Percentiles rank a stretch among this genome's conserved stretches.
Conservation (phyloP, 2,888 invertebrate species). For the Lasioglossum morio region DNA sequence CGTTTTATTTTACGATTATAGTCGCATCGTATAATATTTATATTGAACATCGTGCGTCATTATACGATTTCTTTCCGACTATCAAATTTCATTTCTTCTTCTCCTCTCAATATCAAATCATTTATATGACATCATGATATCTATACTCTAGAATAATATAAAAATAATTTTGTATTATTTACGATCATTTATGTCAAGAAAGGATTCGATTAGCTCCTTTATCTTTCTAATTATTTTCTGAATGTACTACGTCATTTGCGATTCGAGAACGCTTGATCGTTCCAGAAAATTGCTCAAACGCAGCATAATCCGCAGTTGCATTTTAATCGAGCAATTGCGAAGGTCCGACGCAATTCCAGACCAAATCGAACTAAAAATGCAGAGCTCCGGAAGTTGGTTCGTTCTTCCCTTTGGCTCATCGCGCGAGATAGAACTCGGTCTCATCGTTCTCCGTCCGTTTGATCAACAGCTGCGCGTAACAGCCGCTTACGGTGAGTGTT, state of each 20-base stretch:
- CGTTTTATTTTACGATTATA: too few species aligned
- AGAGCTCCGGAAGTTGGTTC: not conserved
- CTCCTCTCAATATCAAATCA: not conserved
- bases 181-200: not conserved
- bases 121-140: not conserved
- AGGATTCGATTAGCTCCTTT: not conserved
- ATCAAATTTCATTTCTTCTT: too few species aligned
- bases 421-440: not conserved
- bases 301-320: not conserved
- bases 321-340: not conserved
- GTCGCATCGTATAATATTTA: too few species aligned
- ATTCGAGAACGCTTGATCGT: not conserved
- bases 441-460: not conserved
- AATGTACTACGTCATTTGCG: not conserved
- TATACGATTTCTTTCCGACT: too few species aligned
- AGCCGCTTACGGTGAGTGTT: not conserved
- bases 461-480: constrained; percentile 3
- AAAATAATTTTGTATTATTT: not conserved
- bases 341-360: not conserved
- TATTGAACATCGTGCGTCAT: too few species aligned
- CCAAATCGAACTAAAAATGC: not conserved
- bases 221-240: not conserved
- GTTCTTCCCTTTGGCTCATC: not conserved
- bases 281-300: not conserved
- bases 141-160: too few species aligned